phyloP scores from a whole-genome alignment of 2,888 invertebrate species.

The Ischnura elegans region DNA sequence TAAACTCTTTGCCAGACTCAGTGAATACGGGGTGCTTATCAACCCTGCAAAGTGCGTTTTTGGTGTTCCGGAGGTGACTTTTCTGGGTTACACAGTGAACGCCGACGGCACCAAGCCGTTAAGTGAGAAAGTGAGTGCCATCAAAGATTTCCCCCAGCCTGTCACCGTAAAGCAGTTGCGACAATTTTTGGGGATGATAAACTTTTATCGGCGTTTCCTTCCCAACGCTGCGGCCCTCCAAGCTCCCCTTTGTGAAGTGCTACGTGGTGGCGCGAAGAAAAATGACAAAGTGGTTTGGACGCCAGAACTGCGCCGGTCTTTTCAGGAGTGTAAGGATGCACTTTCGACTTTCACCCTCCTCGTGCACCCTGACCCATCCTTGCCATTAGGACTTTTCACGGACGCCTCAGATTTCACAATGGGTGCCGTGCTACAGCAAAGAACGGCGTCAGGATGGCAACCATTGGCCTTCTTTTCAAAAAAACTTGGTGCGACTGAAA shows the following conservation, averaged over 20 bases:
- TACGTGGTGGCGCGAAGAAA: neutral
- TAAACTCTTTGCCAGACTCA: too few species aligned
- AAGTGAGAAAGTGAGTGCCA: neutral
- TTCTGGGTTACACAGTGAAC: too few species aligned
- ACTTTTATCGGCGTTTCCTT: neutral
- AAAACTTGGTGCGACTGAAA: constrained; percentile 69
- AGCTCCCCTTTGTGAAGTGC: too few species aligned
- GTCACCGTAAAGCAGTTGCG: neutral
- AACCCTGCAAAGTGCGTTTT: too few species aligned
- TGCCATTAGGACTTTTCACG: too few species aligned
- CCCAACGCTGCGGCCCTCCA: neutral
- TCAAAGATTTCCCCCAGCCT: neutral
- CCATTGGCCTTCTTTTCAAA: constrained; percentile 73
- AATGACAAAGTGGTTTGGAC: neutral
- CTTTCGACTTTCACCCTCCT: too few species aligned
- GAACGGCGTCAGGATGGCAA: constrained; percentile 69
- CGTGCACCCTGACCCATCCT: too few species aligned
- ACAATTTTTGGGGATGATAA: neutral
- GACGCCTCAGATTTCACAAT: constrained; percentile 72
- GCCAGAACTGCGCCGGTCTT: neutral
- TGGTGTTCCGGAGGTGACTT: too few species aligned
- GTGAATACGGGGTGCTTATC: too few species aligned
- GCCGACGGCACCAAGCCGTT: too few species aligned
- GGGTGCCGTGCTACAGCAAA: constrained; percentile 73
- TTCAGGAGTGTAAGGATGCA: neutral